Base-by-base conservation (phyloP, 2,888 invertebrate genomes). In the Cerastoderma edule region DNA sequence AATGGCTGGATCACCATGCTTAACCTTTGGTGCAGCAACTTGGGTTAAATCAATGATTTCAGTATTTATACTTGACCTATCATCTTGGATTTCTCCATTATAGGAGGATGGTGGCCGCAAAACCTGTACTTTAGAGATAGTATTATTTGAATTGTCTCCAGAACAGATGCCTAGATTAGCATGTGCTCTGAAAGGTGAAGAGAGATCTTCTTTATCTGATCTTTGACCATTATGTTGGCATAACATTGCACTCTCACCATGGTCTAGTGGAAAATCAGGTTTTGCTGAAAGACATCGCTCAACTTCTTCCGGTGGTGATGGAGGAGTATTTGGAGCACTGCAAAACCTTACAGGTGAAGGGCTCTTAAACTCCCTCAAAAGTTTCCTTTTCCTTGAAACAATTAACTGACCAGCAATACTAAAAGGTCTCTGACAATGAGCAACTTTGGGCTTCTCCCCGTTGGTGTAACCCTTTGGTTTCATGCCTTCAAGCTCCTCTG, bases 401-500 rank as follows among this genome's bases (percentile, higher is more conserved):
- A 85, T 87, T 39, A 85, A 56, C 53, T 78, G 81, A 1, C 87
- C 84, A 5, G 87, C 83, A 19, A 83, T 78, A 39, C 83, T 80
- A 74, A 87, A 87, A 8, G 87, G 81, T 60, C 72, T 78, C 72
- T 84, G 81, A 39, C 56, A 75, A 67, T 87, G 87, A 19, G 87
- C 87, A 16, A 70, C 53, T 24, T 64, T 53, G 3, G 75, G 75
- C 1, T 22, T 57, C n/a, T 33, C 64, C 19, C 66, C 39, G 13
- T 22, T 60, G 22, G n/a, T n/a, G n/a, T n/a, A n/a, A n/a, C 24
- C 10, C 19, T 2, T 19, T 24, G 50, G n/a, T 19, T 10, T 39
- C 22, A 35, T 46, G 0, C n/a, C n/a, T n/a, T 35, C 8, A 35
- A 16, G 2, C 22, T 68, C 44, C 56, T 63, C 65, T 30, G 67